Percentiles rank a stretch among this genome's conserved stretches.
phyloP scores from a whole-genome alignment of 2,888 invertebrate species.

The Nesidiocoris tenuis region DNA sequence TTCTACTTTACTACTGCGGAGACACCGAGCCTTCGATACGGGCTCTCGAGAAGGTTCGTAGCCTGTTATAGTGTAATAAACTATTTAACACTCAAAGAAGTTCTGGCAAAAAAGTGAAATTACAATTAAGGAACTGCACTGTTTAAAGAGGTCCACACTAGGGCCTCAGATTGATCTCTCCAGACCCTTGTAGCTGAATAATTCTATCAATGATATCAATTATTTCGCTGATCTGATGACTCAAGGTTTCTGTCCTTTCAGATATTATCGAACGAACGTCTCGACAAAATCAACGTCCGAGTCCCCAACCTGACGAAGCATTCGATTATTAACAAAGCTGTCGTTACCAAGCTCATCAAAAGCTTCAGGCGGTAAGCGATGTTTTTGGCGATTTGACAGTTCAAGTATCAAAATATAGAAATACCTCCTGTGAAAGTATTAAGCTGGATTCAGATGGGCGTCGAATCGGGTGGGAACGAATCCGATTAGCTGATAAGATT shows the following conservation, averaged over 20 bases:
- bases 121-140: too few species aligned
- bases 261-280: conserved; percentile 48
- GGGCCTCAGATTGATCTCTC: too few species aligned
- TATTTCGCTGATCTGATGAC: neutral
- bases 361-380: conserved; percentile 54
- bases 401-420: too few species aligned
- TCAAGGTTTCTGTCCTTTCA: neutral
- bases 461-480: too few species aligned
- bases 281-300: conserved; percentile 47
- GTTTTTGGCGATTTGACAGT: conserved; percentile 22
- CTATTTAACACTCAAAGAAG: too few species aligned
- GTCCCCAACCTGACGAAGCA: conserved; percentile 61
- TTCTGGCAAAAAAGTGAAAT: too few species aligned
- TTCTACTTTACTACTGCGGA: conserved; percentile 50
- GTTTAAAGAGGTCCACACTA: too few species aligned
- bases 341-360: conserved; percentile 44
- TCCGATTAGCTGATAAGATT: neutral
- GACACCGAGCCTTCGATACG: conserved; percentile 47
- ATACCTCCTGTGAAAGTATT: too few species aligned
- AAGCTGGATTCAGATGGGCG: too few species aligned
- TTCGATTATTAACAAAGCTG: conserved; percentile 55
- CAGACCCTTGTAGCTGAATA: too few species aligned
- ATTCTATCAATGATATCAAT: too few species aligned
- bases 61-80: too few species aligned
- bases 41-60: conserved; percentile 46